Conservation (phyloP, 2,888 invertebrate genomes). For the Tetranychus truncatus region DNA sequence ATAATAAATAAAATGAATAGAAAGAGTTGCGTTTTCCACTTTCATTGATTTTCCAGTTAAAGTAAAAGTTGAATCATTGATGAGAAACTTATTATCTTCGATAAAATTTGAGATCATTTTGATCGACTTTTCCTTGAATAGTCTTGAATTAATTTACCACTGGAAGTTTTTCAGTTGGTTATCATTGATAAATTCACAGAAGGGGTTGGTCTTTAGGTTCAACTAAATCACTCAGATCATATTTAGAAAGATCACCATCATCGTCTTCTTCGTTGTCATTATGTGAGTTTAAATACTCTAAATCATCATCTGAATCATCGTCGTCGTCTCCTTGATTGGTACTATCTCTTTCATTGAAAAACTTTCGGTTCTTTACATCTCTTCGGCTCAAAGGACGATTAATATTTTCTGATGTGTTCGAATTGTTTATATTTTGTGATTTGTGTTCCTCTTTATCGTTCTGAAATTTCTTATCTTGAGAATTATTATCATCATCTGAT, state of each 20-base stretch:
- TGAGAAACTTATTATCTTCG: no score
- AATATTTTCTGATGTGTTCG: neutral
- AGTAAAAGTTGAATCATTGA: no score
- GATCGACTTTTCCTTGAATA: no score
- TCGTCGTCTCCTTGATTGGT: conserved; percentile 2
- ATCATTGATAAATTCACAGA: neutral
- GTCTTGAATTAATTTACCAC: no score
- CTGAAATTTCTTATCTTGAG: neutral
- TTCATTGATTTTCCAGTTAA: no score
- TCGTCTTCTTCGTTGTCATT: conserved; percentile 41
- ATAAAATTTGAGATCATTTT: no score
- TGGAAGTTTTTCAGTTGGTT: no score
- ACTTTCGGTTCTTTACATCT: conserved; percentile 4
- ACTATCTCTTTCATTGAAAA: conserved; percentile 26
- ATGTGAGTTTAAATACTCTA: conserved; percentile 24
- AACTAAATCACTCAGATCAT: conserved; percentile 40
- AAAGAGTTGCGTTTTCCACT: no score
- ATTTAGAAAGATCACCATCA: conserved; percentile 53
- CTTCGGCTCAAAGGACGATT: neutral
- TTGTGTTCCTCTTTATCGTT: neutral
- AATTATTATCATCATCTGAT: neutral
- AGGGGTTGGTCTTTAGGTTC: neutral
- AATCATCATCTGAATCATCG: neutral
- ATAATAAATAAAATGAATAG: no score
- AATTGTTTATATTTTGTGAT: neutral